Evolutionary conservation across 1,140 invertebrate species (phyloP), one percentile per base, ranked within the genome.

Genomic region (Brachionus sp.): DNA sequence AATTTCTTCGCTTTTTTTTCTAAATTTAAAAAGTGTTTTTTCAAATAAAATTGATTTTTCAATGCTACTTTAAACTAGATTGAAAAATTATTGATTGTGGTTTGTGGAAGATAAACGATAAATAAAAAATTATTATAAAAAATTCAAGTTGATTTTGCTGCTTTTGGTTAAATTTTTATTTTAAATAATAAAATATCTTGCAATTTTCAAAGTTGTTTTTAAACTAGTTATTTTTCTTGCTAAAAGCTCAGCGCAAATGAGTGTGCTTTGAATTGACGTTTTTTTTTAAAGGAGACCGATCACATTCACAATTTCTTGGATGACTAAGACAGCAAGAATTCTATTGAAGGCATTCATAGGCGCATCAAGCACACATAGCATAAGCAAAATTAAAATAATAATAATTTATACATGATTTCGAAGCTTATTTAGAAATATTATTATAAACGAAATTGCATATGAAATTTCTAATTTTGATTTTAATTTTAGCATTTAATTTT

Each of bases 381-480:
- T 19, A 70, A 70, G n/a, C 29, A 39, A 37, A 39, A 39, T 39
- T 39, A 70, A 70, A 70, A 70, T 70, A 33, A 70, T 70, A 70
- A 70, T 70, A 70, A 37, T 37, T 37, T 37, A 37, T 37, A 39
- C 33, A 70, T 70, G n/a, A 39, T 39, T 70, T 70, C 19, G 33
- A 70, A 70, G 66, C 66, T 70, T 70, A 39, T 70, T 70, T 66
- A 42, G 0, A 70, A 70, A 70, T 16, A 57, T 70, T 70, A 70
- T 70, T 70, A 70, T 70, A 70, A 70, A 70, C 66, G 66, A 70
- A 70, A 70, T 66, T 66, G 25, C 64, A 70, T 23, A 37, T 39
- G 16, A 70, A 66, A 29, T 66, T 66, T 37, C 23, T 29, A 64
- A 25, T 66, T 66, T 64, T 29, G 12, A 25, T 64, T 66, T 66